Evolutionary conservation across 2,888 invertebrate genomes (phyloP).

Genomic region (Pasiphila rectangulata): DNA sequence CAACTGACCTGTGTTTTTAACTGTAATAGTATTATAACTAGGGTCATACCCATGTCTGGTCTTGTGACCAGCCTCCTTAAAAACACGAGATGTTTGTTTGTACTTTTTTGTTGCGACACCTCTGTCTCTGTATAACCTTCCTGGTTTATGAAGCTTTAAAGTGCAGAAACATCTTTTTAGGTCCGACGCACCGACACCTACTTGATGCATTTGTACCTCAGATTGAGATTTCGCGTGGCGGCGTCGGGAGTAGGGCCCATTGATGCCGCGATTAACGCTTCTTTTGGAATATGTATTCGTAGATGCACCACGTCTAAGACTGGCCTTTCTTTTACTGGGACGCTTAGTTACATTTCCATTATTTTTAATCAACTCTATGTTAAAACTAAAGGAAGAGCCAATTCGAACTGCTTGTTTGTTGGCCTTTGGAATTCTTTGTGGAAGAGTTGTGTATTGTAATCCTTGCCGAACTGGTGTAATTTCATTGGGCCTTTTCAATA

Average conservation of each 20-base stretch:
- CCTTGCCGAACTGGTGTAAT: background rate
- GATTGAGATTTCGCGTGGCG: background rate
- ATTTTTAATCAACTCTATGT: background rate
- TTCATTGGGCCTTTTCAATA: background rate
- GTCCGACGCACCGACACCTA: slow-evolving; percentile 1
- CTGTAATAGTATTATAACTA: background rate
- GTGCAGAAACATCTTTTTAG: slow-evolving; percentile 16
- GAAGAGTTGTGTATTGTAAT: background rate
- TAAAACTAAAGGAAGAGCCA: background rate
- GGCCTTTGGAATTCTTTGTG: background rate
- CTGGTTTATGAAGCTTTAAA: slow-evolving; percentile 23
- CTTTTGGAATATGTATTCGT: background rate
- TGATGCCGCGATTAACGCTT: background rate
- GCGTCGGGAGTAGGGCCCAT: background rate
- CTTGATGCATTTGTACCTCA: slow-evolving; percentile 7
- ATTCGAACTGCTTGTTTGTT: background rate
- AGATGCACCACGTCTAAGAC: background rate
- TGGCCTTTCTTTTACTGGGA: too few relatives aligned
- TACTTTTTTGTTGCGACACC: background rate
- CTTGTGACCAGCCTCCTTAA: slow-evolving; percentile 8
- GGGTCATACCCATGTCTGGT: slow-evolving; percentile 1
- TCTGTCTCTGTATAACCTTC: slow-evolving; percentile 1
- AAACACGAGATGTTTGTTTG: background rate
- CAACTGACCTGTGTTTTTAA: background rate
- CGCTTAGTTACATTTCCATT: too few relatives aligned